A percentile compares a stretch with the other conserved stretches of the same genome.
Evolutionary conservation across 2,797 vertebrate species (phyloP).

Genomic region (Poeciliopsis gracilis): DNA sequence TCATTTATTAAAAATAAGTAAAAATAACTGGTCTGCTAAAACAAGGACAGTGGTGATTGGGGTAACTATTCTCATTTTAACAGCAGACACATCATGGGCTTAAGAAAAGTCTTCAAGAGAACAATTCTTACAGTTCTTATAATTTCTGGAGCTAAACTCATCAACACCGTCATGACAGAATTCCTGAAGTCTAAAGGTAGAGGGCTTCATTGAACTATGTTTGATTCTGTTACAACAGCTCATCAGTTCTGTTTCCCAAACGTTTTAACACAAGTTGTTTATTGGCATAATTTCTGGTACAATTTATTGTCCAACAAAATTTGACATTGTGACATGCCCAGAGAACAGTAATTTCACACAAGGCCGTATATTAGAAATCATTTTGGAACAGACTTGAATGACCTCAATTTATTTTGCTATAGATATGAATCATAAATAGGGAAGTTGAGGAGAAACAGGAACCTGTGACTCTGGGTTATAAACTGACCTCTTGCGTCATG

Average conservation of each 20-base stretch:
- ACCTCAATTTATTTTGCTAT: neutral
- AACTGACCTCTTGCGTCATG: conserved; percentile 61
- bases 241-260: neutral
- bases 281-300: too few relatives aligned
- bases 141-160: neutral
- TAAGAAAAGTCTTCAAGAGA: neutral
- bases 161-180: neutral
- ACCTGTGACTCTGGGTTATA: neutral
- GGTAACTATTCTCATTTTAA: neutral
- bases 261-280: too few relatives aligned
- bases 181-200: neutral
- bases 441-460: neutral
- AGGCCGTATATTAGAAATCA: neutral
- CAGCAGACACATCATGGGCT: neutral
- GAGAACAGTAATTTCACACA: neutral
- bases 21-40: neutral
- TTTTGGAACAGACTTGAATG: neutral
- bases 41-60: neutral
- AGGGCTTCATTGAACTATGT: neutral
- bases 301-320: too few relatives aligned
- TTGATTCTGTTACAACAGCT: neutral
- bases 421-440: neutral
- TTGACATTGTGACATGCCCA: too few relatives aligned
- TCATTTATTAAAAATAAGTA: neutral
- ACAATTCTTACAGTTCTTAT: neutral